Percentiles rank a stretch among this genome's conserved stretches.
Evolutionary conservation across 2,888 invertebrate genomes (phyloP).

Genomic region (Uloborus plumipes): DNA sequence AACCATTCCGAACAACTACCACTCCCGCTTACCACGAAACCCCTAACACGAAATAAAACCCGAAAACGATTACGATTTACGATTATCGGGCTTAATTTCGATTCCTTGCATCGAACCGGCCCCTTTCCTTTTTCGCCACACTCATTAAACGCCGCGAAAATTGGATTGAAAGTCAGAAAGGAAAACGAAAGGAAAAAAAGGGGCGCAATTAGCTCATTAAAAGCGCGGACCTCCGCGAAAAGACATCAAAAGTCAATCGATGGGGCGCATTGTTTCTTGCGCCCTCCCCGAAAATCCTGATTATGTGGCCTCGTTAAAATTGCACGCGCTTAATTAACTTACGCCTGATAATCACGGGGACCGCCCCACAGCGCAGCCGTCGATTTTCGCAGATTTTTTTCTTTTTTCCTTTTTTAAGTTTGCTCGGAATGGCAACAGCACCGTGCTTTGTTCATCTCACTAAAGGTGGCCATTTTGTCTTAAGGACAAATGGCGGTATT

Average conservation of each 20-base stretch:
- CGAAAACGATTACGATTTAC: conserved; percentile 62
- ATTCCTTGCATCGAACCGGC: conserved; percentile 13
- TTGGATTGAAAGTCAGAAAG: conserved; percentile 45
- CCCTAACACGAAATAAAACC: conserved; percentile 55
- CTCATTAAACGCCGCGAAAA: conserved; percentile 62
- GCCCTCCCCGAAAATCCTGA: conserved; percentile 57
- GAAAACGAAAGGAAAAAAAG: conserved; percentile 11
- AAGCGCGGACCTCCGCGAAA: conserved; percentile 52
- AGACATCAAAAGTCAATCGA: conserved; percentile 60
- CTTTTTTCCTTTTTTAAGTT: not conserved
- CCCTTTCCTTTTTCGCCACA: conserved; percentile 19
- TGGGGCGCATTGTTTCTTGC: conserved; percentile 54
- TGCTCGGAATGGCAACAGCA: too few relatives aligned
- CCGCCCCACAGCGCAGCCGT: conserved; percentile 13
- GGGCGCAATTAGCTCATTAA: conserved; percentile 62
- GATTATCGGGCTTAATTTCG: conserved; percentile 56
- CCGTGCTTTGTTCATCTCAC: too few relatives aligned
- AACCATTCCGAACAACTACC: too few relatives aligned
- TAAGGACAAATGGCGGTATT: too few relatives aligned
- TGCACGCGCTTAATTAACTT: conserved; percentile 64
- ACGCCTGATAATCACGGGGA: conserved; percentile 57
- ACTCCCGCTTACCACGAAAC: conserved; percentile 16
- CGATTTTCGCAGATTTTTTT: conserved; percentile 27
- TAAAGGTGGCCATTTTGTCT: too few relatives aligned
- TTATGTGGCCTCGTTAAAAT: conserved; percentile 65